Evolutionary conservation across 1,140 invertebrate genomes (phyloP), one percentile per base, ranked within the genome.

Genomic region (Calliopsis andreniformis): DNA sequence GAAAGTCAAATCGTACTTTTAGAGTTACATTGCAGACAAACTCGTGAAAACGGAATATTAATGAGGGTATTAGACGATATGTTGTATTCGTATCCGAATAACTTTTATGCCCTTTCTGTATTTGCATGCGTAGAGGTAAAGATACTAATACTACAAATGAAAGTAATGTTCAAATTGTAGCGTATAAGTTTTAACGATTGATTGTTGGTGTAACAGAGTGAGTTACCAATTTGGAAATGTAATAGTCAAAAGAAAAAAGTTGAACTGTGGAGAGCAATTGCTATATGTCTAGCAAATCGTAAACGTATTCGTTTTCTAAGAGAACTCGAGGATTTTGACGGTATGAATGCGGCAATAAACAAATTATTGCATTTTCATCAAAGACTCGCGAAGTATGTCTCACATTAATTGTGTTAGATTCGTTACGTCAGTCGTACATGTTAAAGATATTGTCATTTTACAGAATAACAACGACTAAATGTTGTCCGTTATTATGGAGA

Each of bases 401-500:
- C 25, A 61, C n/a, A 35, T 18, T 49, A 28, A 67, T 61, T 47
- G 43, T n/a, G 53, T 1, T 47, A 12, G 5, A 63, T 43, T 43
- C 35, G 45, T 51, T 62, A 0, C 28, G 71, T 28, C 12, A 35
- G 66, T 47, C 32, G 55, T 66, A 51, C 59, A 53, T 68, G 3
- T 78, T 12, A 14, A 42, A 53, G 69, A 25, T 43, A 6, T 69
- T 7, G n/a, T 77, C 0, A 35, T 23, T 76, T 83, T 89, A 70
- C 25, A 91, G 87, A 25, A 70, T 83, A 30, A 80, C 89, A 76
- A 88, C 90, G 35, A 89, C 90, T 14, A 92, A 89, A 78, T 79
- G 89, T 66, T 94, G 94, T 67, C 93, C 94, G 28, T 79, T 94
- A 25, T 80, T 94, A 20, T 94, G 94, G 94, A 90, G 93, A 79